Percentiles rank a stretch among this genome's conserved stretches.
These are phyloP conservation scores for Alsophila aescularia DNA, from an alignment of 2,888 invertebrate genomes.

Conservation along the genomic window DNA sequence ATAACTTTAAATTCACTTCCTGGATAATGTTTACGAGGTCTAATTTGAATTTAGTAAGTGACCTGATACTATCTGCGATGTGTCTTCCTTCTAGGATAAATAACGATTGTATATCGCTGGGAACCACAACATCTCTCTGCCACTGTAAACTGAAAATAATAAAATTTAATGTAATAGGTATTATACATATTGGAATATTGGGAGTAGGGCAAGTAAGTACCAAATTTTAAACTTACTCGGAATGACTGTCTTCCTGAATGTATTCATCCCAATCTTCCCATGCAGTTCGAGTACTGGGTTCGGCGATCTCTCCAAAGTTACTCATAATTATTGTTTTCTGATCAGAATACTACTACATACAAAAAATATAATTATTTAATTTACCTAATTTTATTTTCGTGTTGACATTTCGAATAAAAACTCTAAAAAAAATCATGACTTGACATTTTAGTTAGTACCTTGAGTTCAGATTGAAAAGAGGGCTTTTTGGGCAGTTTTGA, in stretches of 20 bases:
- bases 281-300: slow-evolving; percentile 66
- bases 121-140: slow-evolving; percentile 44
- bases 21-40: slow-evolving; percentile 58
- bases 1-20: slow-evolving; percentile 62
- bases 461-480: too few species aligned
- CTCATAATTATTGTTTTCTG: slow-evolving; percentile 49
- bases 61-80: slow-evolving; percentile 59
- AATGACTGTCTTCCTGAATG: slow-evolving; percentile 36
- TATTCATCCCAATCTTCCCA: slow-evolving; percentile 80
- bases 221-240: slow-evolving; percentile 44
- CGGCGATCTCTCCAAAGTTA: slow-evolving; percentile 73
- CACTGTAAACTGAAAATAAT: slow-evolving; percentile 70
- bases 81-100: slow-evolving; percentile 73
- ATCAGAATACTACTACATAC: background rate
- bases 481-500: too few species aligned
- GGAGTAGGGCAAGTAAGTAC: background rate
- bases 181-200: background rate
- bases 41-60: slow-evolving; percentile 45
- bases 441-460: too few species aligned
- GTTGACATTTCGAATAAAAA: too few species aligned
- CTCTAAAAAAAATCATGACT: too few species aligned
- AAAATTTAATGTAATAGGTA: too few species aligned
- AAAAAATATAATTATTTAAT: too few species aligned
- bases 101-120: slow-evolving; percentile 57
- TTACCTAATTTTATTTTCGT: too few species aligned